A percentile compares a stretch with the other conserved stretches of the same genome.
These are phyloP conservation scores for Ascaphus truei DNA, from an alignment of 2,113 vertebrate species.

Conservation along the genomic window DNA sequence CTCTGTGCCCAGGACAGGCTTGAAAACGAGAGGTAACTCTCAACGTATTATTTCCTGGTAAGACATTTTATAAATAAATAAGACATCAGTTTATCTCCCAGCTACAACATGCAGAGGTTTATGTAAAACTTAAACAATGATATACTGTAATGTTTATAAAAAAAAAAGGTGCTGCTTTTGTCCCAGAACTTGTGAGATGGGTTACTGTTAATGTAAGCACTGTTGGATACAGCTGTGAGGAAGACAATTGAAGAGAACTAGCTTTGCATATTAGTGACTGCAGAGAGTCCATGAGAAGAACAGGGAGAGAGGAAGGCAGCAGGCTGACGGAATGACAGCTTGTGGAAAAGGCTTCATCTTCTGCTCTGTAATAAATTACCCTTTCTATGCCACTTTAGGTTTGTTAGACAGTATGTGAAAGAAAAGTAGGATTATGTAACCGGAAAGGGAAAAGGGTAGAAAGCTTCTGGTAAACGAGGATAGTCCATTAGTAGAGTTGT, in stretches of 20 bases:
- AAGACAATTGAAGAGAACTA: neutral
- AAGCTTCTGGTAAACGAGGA: neutral
- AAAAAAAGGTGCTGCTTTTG: neutral
- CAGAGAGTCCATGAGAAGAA: slow-evolving; percentile 3
- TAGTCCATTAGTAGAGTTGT: neutral
- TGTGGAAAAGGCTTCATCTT: slow-evolving; percentile 8
- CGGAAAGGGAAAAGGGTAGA: neutral
- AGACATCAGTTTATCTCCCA: neutral
- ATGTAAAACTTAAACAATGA: too few relatives aligned
- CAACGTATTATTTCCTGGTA: too few relatives aligned
- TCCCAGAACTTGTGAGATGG: neutral
- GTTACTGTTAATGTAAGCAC: slow-evolving; percentile 25
- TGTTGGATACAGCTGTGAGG: neutral
- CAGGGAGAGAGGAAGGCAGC: slow-evolving; percentile 2
- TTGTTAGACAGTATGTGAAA: neutral
- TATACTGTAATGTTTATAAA: neutral
- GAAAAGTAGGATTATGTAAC: neutral
- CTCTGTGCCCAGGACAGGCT: too few relatives aligned
- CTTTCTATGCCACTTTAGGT: slow-evolving; percentile 3
- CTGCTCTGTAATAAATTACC: slow-evolving; percentile 3
- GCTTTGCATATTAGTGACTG: slow-evolving; percentile 26
- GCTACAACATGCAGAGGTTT: too few relatives aligned
- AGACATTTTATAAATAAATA: too few relatives aligned
- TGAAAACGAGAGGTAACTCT: too few relatives aligned
- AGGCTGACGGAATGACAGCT: slow-evolving; percentile 15